Percentiles rank a stretch among this genome's conserved stretches.
Conservation (phyloP, 2,888 invertebrate genomes). For the Nezara viridula region DNA sequence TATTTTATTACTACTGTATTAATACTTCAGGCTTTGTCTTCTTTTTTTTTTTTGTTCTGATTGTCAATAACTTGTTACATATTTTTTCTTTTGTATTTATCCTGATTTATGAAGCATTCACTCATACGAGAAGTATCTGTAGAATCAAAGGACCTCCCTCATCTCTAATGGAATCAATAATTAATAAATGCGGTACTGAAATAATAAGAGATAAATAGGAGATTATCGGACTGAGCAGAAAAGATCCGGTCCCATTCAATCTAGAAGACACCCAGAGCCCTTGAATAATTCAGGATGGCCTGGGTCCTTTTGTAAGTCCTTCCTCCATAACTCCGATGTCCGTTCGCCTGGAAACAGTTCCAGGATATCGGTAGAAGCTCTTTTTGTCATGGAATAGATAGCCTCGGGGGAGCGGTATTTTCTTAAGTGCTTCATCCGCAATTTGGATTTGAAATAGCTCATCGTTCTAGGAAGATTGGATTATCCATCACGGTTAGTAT, state of each 20-base stretch:
- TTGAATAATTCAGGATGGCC: constrained; percentile 24
- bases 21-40: too few relatives aligned
- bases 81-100: too few relatives aligned
- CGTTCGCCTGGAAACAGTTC: constrained; percentile 17
- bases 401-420: constrained; percentile 10
- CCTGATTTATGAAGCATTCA: too few relatives aligned
- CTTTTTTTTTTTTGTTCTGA: too few relatives aligned
- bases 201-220: not conserved
- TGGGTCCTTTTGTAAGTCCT: constrained; percentile 13
- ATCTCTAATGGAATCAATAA: not conserved
- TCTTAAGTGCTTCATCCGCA: constrained; percentile 37
- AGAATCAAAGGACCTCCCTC: not conserved
- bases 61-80: too few relatives aligned
- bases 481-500: not conserved
- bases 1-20: too few relatives aligned
- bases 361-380: constrained; percentile 36
- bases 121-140: not conserved
- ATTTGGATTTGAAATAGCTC: constrained; percentile 37
- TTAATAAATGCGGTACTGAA: not conserved
- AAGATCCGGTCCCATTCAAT: constrained; percentile 35
- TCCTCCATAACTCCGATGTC: constrained; percentile 46
- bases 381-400: constrained; percentile 22
- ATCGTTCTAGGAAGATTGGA: constrained; percentile 10
- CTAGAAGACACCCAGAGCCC: not conserved
- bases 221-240: constrained; percentile 10